Evolutionary conservation across 2,888 invertebrate genomes (phyloP), one percentile per base, ranked within the genome.

Genomic region (Apoda limacodes): DNA sequence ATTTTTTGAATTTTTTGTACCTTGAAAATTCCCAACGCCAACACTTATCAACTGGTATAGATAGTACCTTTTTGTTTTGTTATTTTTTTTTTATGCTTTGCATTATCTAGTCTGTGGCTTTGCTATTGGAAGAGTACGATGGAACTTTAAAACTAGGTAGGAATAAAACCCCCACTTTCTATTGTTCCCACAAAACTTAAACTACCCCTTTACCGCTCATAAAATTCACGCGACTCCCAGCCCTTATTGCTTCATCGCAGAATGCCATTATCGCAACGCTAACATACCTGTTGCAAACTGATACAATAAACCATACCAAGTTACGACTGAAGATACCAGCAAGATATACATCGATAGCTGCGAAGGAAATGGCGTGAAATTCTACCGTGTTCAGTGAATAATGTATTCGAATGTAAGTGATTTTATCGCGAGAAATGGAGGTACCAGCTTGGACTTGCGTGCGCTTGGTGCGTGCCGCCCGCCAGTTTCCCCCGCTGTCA

Each of bases 401-500:
- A 50, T 54, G 46, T 44, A 39, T 30, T 14, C 14, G 22, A 30
- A 34, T 33, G 27, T 13, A 34, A 39, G 40, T 43, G 42, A 40
- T 44, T 12, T 14, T 37, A 39, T 42, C 30, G 45, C 22, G 17
- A 17, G 7, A 17, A 7, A 6, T 17, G 17, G 44, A 46, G 53
- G n/a, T n/a, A n/a, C n/a, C n/a, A n/a, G 56, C 57, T 53, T 60
- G 65, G 62, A 67, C 61, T 74, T 53, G 69, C 71, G 72, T 75
- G 76, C 60, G 68, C 56, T 59, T 60, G 52, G 65, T 75, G 78
- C 78, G 78, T 80, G 78, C 55, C 52, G 55, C 44, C 47, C 46
- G 65, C 59, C 71, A 70, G 75, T 80, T 78, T 63, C 63, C 71
- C 64, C 56, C 54, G 51, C 60, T 59, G 60, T 60, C 59, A 64